phyloP scores from a whole-genome alignment of 2,797 vertebrate genomes.

The Chromis chromis region DNA sequence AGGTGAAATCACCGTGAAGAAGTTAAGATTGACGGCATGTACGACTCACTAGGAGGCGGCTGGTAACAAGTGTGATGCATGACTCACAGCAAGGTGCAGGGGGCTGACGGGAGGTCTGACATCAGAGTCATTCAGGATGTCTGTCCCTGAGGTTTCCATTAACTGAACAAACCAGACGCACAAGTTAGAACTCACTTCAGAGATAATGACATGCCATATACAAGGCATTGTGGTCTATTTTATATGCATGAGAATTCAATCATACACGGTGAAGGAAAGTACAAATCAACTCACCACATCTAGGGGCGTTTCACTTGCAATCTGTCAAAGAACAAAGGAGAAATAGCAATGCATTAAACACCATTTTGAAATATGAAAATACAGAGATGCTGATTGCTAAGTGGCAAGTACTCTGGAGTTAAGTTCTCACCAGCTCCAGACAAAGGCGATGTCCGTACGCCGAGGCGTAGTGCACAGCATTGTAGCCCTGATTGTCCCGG shows the following conservation, averaged over 20 bases:
- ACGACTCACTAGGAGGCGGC: not conserved
- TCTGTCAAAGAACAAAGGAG: conserved; percentile 83
- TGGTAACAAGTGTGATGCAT: not conserved
- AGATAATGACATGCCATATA: not conserved
- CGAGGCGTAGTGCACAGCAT: conserved; percentile 97
- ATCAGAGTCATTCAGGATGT: conserved; percentile 94
- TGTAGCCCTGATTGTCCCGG: conserved; percentile 97
- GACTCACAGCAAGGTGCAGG: conserved; percentile 96
- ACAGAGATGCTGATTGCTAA: not conserved
- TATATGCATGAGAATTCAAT: not conserved
- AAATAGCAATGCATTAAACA: not conserved
- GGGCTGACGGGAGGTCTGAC: conserved; percentile 94
- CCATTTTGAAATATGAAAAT: not conserved
- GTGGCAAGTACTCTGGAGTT: not conserved
- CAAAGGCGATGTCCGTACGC: conserved; percentile 96
- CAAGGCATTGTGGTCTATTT: not conserved
- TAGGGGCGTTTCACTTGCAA: conserved; percentile 96
- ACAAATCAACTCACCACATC: conserved; percentile 92
- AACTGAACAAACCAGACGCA: conserved; percentile 84
- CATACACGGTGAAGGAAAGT: not conserved
- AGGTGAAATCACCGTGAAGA: not conserved
- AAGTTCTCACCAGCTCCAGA: conserved; percentile 93
- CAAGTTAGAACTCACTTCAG: conserved; percentile 16
- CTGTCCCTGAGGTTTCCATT: conserved; percentile 96
- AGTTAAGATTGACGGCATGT: not conserved